phyloP scores from a whole-genome alignment of 2,888 invertebrate species.

The Protodeltote pygarga region DNA sequence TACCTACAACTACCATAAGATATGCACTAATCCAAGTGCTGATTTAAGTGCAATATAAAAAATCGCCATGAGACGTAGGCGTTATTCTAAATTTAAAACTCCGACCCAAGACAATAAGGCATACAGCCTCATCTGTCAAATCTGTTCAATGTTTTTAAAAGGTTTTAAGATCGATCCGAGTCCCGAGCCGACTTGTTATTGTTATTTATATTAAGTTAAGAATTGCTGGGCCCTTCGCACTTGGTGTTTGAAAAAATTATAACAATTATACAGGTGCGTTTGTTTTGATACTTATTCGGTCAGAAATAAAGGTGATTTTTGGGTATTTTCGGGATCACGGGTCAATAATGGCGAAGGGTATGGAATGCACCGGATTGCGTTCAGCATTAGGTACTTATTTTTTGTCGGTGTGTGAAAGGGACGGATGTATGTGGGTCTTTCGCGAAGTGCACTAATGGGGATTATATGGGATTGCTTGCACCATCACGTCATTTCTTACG shows the following conservation, averaged over 20 bases:
- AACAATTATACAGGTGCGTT: conserved; percentile 31
- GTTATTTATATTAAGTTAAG: conserved; percentile 83
- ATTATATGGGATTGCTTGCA: conserved; percentile 75
- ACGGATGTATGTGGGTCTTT: conserved; percentile 67
- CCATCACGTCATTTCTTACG: conserved; percentile 65
- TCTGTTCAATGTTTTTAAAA: conserved; percentile 78
- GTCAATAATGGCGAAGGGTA: conserved; percentile 69
- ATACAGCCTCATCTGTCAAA: conserved; percentile 78
- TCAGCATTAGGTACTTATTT: conserved; percentile 80
- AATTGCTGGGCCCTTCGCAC: conserved; percentile 82
- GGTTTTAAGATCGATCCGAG: conserved; percentile 71
- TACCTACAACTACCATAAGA: conserved; percentile 8
- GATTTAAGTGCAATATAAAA: conserved; percentile 21
- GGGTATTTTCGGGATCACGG: conserved; percentile 37
- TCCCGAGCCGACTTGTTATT: conserved; percentile 77
- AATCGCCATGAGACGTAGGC: conserved; percentile 37
- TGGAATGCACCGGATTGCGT: conserved; percentile 83
- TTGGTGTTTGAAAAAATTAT: conserved; percentile 64
- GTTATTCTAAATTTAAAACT: conserved; percentile 49
- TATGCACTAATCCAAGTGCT: conserved; percentile 2
- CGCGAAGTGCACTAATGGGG: conserved; percentile 83
- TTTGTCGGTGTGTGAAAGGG: conserved; percentile 79
- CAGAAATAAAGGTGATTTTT: conserved; percentile 29
- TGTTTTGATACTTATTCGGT: conserved; percentile 56
- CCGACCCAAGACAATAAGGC: conserved; percentile 62